Conservation (phyloP, 2,797 vertebrate genomes). For the Hapalemur alaotrensis region DNA sequence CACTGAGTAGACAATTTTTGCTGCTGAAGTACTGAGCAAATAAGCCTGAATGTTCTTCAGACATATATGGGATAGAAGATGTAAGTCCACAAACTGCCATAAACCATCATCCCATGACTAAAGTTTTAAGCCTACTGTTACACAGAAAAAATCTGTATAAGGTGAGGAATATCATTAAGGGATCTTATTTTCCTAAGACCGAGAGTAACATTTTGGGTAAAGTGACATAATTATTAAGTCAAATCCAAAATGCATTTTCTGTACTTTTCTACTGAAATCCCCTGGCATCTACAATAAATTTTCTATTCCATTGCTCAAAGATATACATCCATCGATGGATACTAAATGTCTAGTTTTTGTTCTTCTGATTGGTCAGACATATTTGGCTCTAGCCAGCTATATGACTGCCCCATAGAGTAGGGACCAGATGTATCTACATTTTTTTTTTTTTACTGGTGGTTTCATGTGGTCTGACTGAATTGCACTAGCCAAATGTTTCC, state of each 20-base stretch:
- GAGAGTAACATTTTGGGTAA: conserved; percentile 1
- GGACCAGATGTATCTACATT: background rate
- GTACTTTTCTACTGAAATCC: background rate
- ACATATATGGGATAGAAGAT: background rate
- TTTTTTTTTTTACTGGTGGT: background rate
- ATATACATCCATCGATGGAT: background rate
- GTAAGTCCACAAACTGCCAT: background rate
- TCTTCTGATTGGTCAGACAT: background rate
- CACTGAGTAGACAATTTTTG: background rate
- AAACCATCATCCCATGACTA: background rate
- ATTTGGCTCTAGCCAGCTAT: background rate
- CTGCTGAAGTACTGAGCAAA: background rate
- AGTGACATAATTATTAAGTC: background rate
- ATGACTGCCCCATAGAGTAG: background rate
- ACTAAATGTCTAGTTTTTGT: background rate
- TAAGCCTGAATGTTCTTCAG: background rate
- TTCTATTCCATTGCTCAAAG: background rate
- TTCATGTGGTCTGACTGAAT: background rate
- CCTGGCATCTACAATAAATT: background rate
- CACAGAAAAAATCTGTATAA: background rate
- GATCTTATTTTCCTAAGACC: background rate
- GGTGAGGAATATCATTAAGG: background rate
- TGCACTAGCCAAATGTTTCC: background rate
- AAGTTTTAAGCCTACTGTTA: background rate
- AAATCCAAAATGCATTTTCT: background rate